Evolutionary conservation across 2,113 vertebrate species (phyloP).

Genomic region (Glaucomys volans): DNA sequence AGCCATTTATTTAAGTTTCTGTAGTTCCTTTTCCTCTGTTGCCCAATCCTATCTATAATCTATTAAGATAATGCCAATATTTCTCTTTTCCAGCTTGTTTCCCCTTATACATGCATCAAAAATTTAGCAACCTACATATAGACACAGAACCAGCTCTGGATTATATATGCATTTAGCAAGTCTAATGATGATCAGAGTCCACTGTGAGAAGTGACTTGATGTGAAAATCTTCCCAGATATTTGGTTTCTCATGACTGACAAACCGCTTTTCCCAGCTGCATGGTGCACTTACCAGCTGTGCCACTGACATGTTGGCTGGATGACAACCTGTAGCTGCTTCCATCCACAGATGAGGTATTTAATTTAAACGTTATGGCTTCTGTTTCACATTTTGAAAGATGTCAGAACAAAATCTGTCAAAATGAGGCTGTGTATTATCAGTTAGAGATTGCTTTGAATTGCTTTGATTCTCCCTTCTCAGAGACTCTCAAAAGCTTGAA

Average conservation of each 20-base stretch:
- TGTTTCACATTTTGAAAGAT: constrained; percentile 47
- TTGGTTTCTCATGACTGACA: constrained; percentile 43
- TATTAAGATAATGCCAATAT: not conserved
- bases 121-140: not conserved
- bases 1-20: constrained; percentile 51
- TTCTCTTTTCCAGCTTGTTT: not conserved
- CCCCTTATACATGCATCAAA: not conserved
- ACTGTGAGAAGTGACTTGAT: constrained; percentile 30
- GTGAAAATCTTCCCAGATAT: not conserved
- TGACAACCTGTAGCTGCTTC: constrained; percentile 31
- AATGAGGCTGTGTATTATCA: constrained; percentile 17
- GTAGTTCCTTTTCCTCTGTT: not conserved
- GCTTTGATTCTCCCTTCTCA: constrained; percentile 2
- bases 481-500: constrained; percentile 6
- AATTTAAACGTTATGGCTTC: constrained; percentile 34
- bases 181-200: not conserved
- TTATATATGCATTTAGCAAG: not conserved
- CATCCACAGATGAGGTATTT: not conserved
- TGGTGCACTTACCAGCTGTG: constrained; percentile 6
- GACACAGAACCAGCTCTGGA: not conserved
- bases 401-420: constrained; percentile 46
- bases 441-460: not conserved
- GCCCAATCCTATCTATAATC: not conserved
- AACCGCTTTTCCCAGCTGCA: constrained; percentile 49
- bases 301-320: not conserved